These are phyloP conservation scores for Gavia stellata DNA, from an alignment of 2,113 vertebrate genomes.

Conservation along the genomic window DNA sequence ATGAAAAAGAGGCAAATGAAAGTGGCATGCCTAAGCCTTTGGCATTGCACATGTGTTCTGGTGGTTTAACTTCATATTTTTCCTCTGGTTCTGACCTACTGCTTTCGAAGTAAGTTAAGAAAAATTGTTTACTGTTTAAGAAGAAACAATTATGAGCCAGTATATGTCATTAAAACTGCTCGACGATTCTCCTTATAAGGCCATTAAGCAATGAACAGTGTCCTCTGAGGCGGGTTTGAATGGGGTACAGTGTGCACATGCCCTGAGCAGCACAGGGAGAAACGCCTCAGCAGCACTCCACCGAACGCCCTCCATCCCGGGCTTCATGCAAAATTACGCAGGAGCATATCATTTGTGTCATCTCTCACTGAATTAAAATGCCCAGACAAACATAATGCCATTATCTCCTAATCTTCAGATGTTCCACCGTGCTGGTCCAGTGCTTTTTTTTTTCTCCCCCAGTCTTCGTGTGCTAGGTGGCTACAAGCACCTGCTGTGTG, in stretches of 20 bases:
- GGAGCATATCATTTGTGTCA: not conserved
- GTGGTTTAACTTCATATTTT: not conserved
- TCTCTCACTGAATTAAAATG: not conserved
- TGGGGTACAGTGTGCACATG: not conserved
- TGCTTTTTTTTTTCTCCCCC: not conserved
- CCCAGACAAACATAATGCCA: not conserved
- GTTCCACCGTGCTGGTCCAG: not conserved
- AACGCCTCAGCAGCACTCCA: not conserved
- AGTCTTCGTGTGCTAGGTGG: too few relatives aligned
- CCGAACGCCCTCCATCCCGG: rapidly evolving
- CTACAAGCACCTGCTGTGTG: not conserved
- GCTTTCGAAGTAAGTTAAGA: not conserved
- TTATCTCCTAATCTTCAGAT: not conserved
- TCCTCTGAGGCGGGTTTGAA: not conserved
- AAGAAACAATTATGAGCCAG: not conserved
- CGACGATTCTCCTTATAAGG: not conserved
- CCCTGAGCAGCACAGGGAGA: not conserved
- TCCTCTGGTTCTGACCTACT: not conserved
- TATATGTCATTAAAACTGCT: not conserved
- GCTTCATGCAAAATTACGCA: not conserved
- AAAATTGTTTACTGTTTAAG: not conserved
- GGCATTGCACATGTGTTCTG: not conserved
- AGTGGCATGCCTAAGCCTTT: not conserved
- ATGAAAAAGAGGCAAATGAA: not conserved
- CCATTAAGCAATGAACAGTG: not conserved